Conservation (phyloP, 2,888 invertebrate species). For the Thysanoteuthis rhombus region DNA sequence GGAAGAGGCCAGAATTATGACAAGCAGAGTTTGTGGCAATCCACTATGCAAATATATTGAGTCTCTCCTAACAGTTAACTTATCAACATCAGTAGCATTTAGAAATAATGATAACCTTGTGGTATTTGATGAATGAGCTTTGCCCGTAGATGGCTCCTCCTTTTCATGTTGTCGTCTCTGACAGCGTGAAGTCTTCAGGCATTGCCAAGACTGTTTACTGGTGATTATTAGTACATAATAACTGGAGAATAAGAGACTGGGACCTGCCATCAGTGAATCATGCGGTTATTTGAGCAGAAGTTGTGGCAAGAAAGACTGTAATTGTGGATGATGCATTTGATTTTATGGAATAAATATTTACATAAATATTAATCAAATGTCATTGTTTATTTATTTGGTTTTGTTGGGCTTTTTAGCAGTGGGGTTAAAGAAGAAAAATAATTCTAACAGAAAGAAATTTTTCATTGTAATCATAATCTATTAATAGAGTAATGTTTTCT, state of each 20-base stretch:
- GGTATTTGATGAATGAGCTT: neutral
- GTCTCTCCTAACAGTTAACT: neutral
- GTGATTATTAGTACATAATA: slow-evolving; percentile 12
- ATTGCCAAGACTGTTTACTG: neutral
- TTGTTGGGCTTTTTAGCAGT: neutral
- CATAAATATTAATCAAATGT: slow-evolving; percentile 12
- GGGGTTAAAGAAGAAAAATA: neutral
- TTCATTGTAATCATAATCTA: no score
- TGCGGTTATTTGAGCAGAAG: neutral
- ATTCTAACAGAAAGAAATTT: no score
- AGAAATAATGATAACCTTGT: neutral
- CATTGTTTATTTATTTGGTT: neutral
- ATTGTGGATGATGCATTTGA: neutral
- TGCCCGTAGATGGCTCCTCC: neutral
- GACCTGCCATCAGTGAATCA: neutral
- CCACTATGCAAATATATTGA: slow-evolving; percentile 12
- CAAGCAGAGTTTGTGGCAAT: neutral
- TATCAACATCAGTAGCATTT: neutral
- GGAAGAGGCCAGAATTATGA: neutral
- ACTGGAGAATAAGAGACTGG: neutral
- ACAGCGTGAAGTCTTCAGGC: neutral
- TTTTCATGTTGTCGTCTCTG: neutral
- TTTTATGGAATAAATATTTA: slow-evolving; percentile 12
- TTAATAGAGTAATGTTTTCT: no score
- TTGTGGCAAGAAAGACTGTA: neutral